These are phyloP conservation scores for Ashinkailepas kermadecensis DNA, from an alignment of 2,888 invertebrate species.

Conservation along the genomic window DNA sequence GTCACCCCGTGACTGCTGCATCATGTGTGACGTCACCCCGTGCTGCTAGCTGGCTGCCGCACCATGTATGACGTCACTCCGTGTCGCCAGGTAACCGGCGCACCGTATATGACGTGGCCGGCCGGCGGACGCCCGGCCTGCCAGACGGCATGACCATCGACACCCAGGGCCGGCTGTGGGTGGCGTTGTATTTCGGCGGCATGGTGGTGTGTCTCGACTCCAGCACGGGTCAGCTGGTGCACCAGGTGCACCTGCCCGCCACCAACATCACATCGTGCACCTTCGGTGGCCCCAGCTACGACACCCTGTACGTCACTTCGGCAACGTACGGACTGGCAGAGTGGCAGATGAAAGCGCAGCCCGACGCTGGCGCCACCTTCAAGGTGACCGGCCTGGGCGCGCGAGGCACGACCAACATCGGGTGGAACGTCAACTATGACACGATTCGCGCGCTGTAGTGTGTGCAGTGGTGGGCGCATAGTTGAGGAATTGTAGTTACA, in stretches of 20 bases:
- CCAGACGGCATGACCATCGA: constrained; percentile 63
- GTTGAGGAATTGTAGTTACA: no score
- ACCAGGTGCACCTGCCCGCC: constrained; percentile 38
- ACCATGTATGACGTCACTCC: no score
- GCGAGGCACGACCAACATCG: constrained; percentile 25
- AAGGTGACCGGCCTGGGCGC: constrained; percentile 28
- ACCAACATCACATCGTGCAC: constrained; percentile 42
- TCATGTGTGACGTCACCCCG: no score
- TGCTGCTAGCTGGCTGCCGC: no score
- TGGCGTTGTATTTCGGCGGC: constrained; percentile 50
- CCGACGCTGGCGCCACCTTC: constrained; percentile 28
- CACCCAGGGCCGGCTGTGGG: constrained; percentile 50
- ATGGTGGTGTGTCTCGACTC: constrained; percentile 39
- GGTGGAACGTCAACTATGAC: constrained; percentile 20
- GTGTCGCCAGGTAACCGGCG: neutral
- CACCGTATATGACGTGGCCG: constrained; percentile 31
- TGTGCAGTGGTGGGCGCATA: no score
- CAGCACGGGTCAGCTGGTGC: constrained; percentile 35
- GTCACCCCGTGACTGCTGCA: no score
- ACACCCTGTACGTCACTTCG: constrained; percentile 43
- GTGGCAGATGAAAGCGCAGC: constrained; percentile 32
- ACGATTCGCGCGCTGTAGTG: neutral
- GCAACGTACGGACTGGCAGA: constrained; percentile 34
- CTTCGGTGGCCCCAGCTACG: constrained; percentile 42
- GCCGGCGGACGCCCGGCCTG: constrained; percentile 36